A percentile compares a stretch with the other conserved stretches of the same genome.
phyloP scores from a whole-genome alignment of 2,113 vertebrate genomes.

The Microcebus griseorufus region DNA sequence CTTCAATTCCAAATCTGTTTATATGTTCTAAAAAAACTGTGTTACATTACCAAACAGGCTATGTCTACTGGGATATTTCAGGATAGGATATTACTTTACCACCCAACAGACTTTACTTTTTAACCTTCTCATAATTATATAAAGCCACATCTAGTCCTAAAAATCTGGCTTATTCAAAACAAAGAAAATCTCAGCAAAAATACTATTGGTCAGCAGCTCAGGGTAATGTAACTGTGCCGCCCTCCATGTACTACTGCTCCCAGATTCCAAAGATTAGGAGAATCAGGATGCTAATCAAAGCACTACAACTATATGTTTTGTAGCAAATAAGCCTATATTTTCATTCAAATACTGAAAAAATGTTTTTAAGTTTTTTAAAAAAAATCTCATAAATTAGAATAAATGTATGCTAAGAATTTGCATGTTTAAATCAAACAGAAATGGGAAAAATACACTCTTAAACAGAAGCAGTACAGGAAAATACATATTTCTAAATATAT shows the following conservation, averaged over 20 bases:
- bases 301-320: background rate
- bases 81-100: background rate
- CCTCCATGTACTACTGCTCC: background rate
- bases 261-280: background rate
- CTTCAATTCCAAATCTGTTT: background rate
- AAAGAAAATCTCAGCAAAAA: background rate
- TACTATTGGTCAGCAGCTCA: background rate
- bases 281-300: background rate
- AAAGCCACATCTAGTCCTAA: background rate
- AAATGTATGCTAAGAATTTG: background rate
- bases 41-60: background rate
- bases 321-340: background rate
- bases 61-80: background rate
- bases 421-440: background rate
- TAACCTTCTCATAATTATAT: background rate
- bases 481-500: background rate
- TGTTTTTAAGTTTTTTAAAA: background rate
- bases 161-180: background rate
- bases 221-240: background rate
- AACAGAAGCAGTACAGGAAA: background rate
- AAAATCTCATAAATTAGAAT: constrained; percentile 12
- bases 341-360: constrained; percentile 2
- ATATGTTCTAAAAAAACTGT: background rate
- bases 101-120: background rate
- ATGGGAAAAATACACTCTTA: background rate